A percentile compares a stretch with the other conserved stretches of the same genome.
Evolutionary conservation across 2,888 invertebrate genomes (phyloP).

Genomic region (Luffia ferchaultella): DNA sequence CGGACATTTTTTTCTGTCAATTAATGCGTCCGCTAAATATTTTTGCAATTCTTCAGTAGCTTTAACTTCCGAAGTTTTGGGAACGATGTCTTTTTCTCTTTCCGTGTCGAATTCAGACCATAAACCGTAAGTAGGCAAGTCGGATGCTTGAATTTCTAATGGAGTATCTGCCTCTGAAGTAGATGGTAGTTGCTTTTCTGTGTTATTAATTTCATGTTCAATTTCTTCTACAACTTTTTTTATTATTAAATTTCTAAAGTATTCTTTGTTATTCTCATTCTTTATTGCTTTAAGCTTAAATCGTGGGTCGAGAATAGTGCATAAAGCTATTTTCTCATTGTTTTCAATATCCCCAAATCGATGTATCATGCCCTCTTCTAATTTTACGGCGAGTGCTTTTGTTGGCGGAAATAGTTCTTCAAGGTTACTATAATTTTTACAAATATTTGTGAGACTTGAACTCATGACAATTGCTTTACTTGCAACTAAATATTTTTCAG

Average conservation of each 20-base stretch:
- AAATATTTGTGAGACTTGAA: slow-evolving; percentile 8
- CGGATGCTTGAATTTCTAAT: slow-evolving; percentile 4
- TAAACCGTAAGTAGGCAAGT: slow-evolving; percentile 6
- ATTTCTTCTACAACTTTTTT: slow-evolving; percentile 4
- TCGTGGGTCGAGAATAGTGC: slow-evolving; percentile 11
- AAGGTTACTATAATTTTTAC: slow-evolving; percentile 9
- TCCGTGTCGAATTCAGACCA: slow-evolving; percentile 11
- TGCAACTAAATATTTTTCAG: slow-evolving; percentile 9
- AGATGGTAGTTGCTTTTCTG: slow-evolving; percentile 3
- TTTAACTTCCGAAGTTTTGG: slow-evolving; percentile 3
- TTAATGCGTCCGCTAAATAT: slow-evolving; percentile 9
- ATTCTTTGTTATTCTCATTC: too few relatives aligned
- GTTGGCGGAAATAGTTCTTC: neutral
- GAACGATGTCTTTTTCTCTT: slow-evolving; percentile 6
- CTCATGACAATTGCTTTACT: slow-evolving; percentile 5
- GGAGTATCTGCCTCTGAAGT: slow-evolving; percentile 3
- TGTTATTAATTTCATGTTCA: slow-evolving; percentile 4
- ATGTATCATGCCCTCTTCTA: slow-evolving; percentile 1
- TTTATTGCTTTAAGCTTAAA: slow-evolving; percentile 7
- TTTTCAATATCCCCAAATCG: slow-evolving; percentile 8
- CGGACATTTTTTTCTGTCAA: slow-evolving; percentile 8
- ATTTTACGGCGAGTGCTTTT: neutral
- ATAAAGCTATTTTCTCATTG: slow-evolving; percentile 7
- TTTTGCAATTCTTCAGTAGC: slow-evolving; percentile 10
- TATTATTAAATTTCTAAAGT: slow-evolving; percentile 7